Evolutionary conservation across 2,797 vertebrate genomes (phyloP), one percentile per base, ranked within the genome.

Genomic region (Darevskia nairensis): DNA sequence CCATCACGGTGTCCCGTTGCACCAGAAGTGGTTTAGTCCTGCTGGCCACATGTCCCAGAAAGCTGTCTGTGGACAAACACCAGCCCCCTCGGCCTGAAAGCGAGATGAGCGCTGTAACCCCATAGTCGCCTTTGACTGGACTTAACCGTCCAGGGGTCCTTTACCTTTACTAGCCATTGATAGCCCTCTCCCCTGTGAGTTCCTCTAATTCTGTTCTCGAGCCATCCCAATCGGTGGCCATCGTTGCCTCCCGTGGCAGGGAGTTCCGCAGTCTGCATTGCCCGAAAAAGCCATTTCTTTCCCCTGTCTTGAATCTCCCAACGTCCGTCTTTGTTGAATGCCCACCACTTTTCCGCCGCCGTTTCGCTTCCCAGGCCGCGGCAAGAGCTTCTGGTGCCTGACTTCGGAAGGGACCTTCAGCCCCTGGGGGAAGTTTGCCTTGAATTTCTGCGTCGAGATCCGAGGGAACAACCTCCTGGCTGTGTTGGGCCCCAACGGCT

Each of bases 371-470:
- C 66, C 92, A 96, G 95, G 93, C 89, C 92, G 89, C 50, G 89
- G 92, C n/a, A 95, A 95, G 77, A 89, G 94, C 85, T 96, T 96
- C 79, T 96, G 95, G 95, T 94, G 94, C 50, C 93, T 96, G 82
- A 95, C 95, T 6, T 86, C 95, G 17, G 95, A 94, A 1, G 94
- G 94, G 87, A 95, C 94, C 75, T 93, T 96, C 79, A 89, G 91
- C 17, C 89, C 95, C 2, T 93, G 94, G 94, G 95, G 95, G 32
- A 95, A 94, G 76, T 94, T 95, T 23, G 95, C 95, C 75, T 91
- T 96, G 91, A 96, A 96, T 89, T 96, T 96, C 90, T 93, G 89
- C 41, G 72, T 96, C 68, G 94, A 96, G 90, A 93, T 96, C 85
- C 94, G 87, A 1, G 95, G 94, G n/a, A 94, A 90, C 88, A 94